Evolutionary conservation across 1,140 invertebrate genomes (phyloP).

Genomic region (Drosophila jambulina): DNA sequence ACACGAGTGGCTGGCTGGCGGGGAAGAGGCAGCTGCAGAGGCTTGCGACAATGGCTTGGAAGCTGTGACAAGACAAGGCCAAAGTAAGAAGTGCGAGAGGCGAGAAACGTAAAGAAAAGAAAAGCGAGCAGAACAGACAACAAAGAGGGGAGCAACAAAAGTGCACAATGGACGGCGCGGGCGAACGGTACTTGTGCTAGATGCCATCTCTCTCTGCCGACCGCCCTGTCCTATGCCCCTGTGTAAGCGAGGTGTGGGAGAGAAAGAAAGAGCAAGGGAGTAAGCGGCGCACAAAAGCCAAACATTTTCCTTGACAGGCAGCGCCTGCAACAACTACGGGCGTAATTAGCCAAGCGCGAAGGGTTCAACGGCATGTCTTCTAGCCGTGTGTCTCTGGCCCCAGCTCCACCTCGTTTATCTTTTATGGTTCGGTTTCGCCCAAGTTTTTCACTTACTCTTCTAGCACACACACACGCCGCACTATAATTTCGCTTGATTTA

Average conservation of each 20-base stretch:
- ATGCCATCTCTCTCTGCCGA: conserved; percentile 38
- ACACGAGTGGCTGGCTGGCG: conserved; percentile 39
- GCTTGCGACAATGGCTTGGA: conserved; percentile 44
- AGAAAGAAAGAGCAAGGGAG: conserved; percentile 37
- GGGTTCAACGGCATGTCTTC: conserved; percentile 65
- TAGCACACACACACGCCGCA: conserved; percentile 27
- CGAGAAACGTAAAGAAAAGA: conserved; percentile 15
- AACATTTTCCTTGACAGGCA: conserved; percentile 43
- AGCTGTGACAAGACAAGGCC: conserved; percentile 51
- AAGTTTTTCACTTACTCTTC: conserved; percentile 46
- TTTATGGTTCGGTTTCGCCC: conserved; percentile 32
- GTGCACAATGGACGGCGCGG: conserved; percentile 38
- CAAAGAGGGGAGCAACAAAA: conserved; percentile 61
- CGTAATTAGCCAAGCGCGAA: conserved; percentile 76
- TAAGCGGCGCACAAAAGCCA: conserved; percentile 51
- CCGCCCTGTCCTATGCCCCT: conserved; percentile 10
- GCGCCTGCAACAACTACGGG: conserved; percentile 19
- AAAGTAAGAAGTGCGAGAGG: conserved; percentile 27
- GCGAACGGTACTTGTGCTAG: conserved; percentile 53
- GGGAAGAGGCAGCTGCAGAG: conserved; percentile 31
- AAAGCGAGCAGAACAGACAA: conserved; percentile 63
- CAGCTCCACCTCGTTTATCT: conserved; percentile 34
- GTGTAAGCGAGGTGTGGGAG: conserved; percentile 17
- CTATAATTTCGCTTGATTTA: conserved; percentile 55
- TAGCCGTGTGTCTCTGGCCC: conserved; percentile 8